Conservation (phyloP, 2,113 vertebrate species). For the Bathybates hornii region DNA sequence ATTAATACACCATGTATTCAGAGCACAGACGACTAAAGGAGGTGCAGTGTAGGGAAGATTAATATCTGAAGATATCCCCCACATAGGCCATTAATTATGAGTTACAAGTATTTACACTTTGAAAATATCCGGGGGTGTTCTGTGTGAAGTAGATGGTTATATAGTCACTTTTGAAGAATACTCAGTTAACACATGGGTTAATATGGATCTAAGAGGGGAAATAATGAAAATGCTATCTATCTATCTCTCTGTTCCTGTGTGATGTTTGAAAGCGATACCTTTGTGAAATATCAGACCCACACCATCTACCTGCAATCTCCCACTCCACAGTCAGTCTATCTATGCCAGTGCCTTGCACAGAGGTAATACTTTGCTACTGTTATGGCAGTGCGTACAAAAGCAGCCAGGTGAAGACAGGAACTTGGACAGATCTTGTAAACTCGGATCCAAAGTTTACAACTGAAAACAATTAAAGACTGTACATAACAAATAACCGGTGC, state of each 20-base stretch:
- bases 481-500: not conserved
- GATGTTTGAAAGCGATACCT: not conserved
- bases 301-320: not conserved
- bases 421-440: conserved; percentile 22
- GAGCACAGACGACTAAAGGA: not conserved
- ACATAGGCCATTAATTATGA: not conserved
- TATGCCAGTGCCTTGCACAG: conserved; percentile 1
- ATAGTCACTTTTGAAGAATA: not conserved
- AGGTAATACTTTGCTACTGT: conserved; percentile 45
- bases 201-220: not conserved
- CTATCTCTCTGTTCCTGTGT: not conserved
- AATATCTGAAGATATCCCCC: not conserved
- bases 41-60: not conserved
- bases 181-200: not conserved
- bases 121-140: not conserved
- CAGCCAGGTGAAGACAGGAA: conserved; percentile 41
- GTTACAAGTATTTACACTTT: not conserved
- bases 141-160: not conserved
- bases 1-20: conserved; percentile 36
- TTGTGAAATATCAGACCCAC: not conserved
- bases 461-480: conserved; percentile 42
- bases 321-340: not conserved
- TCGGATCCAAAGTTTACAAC: conserved; percentile 11
- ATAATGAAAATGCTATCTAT: not conserved
- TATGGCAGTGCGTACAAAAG: conserved; percentile 23